These are phyloP conservation scores for Acanthurus lineatus DNA, from an alignment of 2,797 vertebrate species.

Conservation along the genomic window DNA sequence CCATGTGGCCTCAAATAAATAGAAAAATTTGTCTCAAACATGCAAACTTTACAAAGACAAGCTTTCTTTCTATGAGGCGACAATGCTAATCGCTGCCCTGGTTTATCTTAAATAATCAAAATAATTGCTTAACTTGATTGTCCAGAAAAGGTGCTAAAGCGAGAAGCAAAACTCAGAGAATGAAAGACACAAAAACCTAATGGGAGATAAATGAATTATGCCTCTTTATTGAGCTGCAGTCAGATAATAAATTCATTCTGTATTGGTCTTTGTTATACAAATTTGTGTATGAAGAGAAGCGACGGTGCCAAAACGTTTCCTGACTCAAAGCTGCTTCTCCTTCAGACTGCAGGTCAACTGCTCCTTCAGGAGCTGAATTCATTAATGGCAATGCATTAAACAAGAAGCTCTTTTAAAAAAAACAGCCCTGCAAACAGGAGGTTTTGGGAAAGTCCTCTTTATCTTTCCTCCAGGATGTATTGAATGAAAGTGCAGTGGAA, in stretches of 20 bases:
- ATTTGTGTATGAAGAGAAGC: background rate
- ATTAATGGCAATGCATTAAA: slow-evolving; percentile 59
- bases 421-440: slow-evolving; percentile 12
- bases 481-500: slow-evolving; percentile 20
- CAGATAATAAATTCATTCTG: slow-evolving; percentile 9
- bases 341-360: slow-evolving; percentile 51
- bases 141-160: background rate
- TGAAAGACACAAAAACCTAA: slow-evolving; percentile 7
- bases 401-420: slow-evolving; percentile 28
- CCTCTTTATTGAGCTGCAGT: slow-evolving; percentile 5
- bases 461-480: slow-evolving; percentile 40
- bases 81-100: no score
- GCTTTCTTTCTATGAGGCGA: no score
- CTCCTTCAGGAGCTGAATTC: slow-evolving; percentile 54
- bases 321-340: slow-evolving; percentile 18
- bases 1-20: background rate
- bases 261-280: background rate
- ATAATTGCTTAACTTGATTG: background rate
- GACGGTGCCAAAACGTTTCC: background rate
- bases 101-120: background rate
- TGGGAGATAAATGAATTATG: slow-evolving; percentile 2
- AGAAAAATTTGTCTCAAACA: background rate
- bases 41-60: no score
- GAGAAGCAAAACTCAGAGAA: slow-evolving; percentile 2
- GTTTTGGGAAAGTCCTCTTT: slow-evolving; percentile 25